phyloP scores from a whole-genome alignment of 37 sponge, comb jelly and placozoan genomes.

The Oscarella lobularis region DNA sequence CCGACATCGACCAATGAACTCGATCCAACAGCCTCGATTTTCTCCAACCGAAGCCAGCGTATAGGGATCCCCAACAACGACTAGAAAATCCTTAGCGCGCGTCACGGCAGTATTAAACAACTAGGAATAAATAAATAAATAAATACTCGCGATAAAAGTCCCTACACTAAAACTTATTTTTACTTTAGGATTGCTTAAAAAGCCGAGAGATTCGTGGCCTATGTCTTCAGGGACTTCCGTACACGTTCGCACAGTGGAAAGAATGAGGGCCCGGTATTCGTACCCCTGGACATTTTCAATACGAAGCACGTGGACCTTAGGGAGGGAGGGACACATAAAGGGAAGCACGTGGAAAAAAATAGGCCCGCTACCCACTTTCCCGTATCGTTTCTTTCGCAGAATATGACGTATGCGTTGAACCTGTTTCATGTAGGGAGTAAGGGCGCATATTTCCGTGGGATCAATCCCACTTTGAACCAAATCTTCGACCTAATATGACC shows the following conservation, averaged over 20 bases:
- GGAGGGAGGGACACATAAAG: neutral
- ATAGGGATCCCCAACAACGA: conserved; percentile 73
- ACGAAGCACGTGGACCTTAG: conserved; percentile 39
- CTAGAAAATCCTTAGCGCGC: conserved; percentile 63
- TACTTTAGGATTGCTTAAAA: conserved; percentile 76
- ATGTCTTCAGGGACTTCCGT: conserved; percentile 11
- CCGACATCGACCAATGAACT: conserved; percentile 49
- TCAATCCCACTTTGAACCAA: conserved; percentile 12
- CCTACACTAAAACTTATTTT: neutral
- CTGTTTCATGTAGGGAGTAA: conserved; percentile 58
- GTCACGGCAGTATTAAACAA: conserved; percentile 89
- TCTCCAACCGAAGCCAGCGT: conserved; percentile 78
- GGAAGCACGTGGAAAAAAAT: too few species aligned
- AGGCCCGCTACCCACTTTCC: too few species aligned
- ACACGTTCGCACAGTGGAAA: conserved; percentile 75
- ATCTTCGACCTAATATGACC: neutral
- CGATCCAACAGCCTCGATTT: conserved; percentile 77
- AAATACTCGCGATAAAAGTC: neutral
- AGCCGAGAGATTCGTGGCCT: conserved; percentile 39
- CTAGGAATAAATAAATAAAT: conserved; percentile 14
- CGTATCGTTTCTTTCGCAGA: conserved; percentile 28
- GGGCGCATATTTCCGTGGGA: conserved; percentile 49
- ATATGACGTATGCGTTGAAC: conserved; percentile 24
- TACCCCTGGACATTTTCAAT: conserved; percentile 65
- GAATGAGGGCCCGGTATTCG: conserved; percentile 65